Evolutionary conservation across 2,888 invertebrate species (phyloP).

Genomic region (Tetramorium bicarinatum): DNA sequence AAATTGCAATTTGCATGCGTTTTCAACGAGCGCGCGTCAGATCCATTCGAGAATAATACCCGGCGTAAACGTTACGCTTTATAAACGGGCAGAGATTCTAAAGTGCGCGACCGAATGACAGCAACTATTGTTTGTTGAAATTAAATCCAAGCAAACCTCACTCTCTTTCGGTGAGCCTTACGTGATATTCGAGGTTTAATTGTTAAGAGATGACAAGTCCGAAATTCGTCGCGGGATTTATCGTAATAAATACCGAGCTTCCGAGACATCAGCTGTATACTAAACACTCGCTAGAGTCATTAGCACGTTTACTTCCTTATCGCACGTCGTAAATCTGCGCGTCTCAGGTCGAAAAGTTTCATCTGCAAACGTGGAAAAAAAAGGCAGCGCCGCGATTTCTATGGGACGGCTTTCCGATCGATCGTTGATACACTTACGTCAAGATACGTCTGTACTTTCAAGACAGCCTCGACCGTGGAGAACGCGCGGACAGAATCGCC

Average conservation of each 20-base stretch:
- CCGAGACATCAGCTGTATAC: neutral
- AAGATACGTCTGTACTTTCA: constrained; percentile 30
- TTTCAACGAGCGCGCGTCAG: constrained; percentile 28
- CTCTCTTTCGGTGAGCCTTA: too few species aligned
- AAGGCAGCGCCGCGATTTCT: neutral
- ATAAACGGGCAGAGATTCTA: neutral
- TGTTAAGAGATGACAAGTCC: neutral
- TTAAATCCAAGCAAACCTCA: neutral
- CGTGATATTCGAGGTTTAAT: constrained; percentile 6
- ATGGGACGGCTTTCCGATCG: neutral
- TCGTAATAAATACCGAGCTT: neutral
- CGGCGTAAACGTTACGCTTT: neutral
- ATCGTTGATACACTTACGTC: constrained; percentile 37
- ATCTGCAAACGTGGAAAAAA: too few species aligned
- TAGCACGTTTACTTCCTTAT: constrained; percentile 13
- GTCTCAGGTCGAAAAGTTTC: neutral
- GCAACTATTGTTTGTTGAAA: neutral
- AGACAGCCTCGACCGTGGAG: neutral
- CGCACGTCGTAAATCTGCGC: neutral
- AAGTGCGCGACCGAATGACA: constrained; percentile 12
- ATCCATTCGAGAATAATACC: constrained; percentile 19
- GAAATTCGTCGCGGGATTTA: neutral
- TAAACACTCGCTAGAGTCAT: neutral
- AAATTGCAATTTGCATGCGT: constrained; percentile 40
- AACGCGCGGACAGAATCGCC: constrained; percentile 74